phyloP scores from a whole-genome alignment of 2,888 invertebrate genomes.

The Prosopocoilus inquinatus region DNA sequence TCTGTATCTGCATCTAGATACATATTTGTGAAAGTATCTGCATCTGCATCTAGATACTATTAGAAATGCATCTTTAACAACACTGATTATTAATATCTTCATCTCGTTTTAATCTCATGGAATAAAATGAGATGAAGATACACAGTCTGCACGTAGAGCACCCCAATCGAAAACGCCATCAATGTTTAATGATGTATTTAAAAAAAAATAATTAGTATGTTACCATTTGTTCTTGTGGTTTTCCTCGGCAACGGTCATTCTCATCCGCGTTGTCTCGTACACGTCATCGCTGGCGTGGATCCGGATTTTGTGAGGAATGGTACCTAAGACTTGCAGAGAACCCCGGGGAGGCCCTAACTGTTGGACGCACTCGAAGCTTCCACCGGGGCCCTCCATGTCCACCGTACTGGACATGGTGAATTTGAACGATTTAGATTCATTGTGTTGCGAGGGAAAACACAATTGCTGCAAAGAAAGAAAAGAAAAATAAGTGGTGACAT shows the following conservation, averaged over 20 bases:
- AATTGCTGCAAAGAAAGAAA: constrained; percentile 30
- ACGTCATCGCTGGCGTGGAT: constrained; percentile 95
- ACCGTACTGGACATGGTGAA: constrained; percentile 76
- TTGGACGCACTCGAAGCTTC: constrained; percentile 91
- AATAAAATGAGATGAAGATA: no score
- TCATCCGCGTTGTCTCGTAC: constrained; percentile 87
- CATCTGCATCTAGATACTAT: no score
- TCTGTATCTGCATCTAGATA: no score
- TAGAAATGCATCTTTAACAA: no score
- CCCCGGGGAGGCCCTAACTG: constrained; percentile 53
- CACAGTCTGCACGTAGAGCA: no score
- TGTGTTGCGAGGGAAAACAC: constrained; percentile 28
- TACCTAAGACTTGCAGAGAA: constrained; percentile 79
- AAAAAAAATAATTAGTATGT: constrained; percentile 14
- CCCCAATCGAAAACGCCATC: no score
- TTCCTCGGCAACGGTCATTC: constrained; percentile 90
- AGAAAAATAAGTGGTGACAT: no score
- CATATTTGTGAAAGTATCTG: no score
- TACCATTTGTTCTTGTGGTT: constrained; percentile 92
- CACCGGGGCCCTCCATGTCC: constrained; percentile 80
- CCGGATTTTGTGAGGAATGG: constrained; percentile 83
- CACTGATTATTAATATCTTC: no score
- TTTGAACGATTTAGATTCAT: constrained; percentile 58
- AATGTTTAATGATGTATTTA: neutral
- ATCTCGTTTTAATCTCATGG: no score